Conservation (phyloP, 2,797 vertebrate genomes). For the Darevskia mixta region DNA sequence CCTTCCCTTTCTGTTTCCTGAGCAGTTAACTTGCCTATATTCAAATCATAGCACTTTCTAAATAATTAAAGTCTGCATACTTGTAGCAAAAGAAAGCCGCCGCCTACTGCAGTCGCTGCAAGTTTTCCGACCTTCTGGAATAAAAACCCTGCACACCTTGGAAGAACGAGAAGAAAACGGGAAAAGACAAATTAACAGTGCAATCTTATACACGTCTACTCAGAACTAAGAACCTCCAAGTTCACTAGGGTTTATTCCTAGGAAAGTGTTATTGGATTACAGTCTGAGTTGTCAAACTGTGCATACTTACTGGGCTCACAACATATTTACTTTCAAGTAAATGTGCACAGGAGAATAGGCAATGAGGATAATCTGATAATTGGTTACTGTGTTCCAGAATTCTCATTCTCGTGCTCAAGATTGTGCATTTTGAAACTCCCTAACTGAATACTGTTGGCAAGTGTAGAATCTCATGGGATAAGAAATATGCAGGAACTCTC, state of each 20-base stretch:
- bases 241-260: not conserved
- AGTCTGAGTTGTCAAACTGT: not conserved
- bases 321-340: not conserved
- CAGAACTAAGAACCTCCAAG: not conserved
- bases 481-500: not conserved
- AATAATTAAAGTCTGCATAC: slow-evolving; percentile 80
- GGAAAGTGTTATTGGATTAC: not conserved
- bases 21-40: slow-evolving; percentile 61
- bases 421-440: not conserved
- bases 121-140: slow-evolving; percentile 99
- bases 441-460: not conserved
- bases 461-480: not conserved
- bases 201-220: not conserved
- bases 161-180: slow-evolving; percentile 62
- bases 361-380: slow-evolving; percentile 38
- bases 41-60: slow-evolving; percentile 59
- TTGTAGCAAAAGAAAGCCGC: slow-evolving; percentile 96
- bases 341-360: not conserved
- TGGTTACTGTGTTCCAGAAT: slow-evolving; percentile 41
- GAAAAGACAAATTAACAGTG: slow-evolving; percentile 6
- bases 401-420: slow-evolving; percentile 15
- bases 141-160: slow-evolving; percentile 97
- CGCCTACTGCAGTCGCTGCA: slow-evolving; percentile 95
- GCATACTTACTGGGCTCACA: not conserved
- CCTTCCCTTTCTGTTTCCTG: not conserved